Evolutionary conservation across 2,888 invertebrate species (phyloP).

Genomic region (Drosophila algonquin): DNA sequence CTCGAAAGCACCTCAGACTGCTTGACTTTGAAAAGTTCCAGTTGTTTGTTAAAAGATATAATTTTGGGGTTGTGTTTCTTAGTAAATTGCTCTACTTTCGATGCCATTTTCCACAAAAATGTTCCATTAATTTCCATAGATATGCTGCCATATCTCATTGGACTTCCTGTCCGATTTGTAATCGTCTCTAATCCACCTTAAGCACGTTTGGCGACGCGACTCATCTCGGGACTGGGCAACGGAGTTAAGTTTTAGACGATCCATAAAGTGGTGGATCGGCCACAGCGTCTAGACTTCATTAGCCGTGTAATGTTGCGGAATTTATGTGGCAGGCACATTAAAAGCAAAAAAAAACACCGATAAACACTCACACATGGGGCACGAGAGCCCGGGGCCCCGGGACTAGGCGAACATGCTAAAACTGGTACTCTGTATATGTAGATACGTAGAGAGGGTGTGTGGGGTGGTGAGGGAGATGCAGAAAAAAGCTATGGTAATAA

Average conservation of each 20-base stretch:
- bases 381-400: constrained; percentile 1
- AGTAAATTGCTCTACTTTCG: not conserved
- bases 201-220: constrained; percentile 13
- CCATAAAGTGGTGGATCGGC: constrained; percentile 31
- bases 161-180: not conserved
- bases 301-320: constrained; percentile 70
- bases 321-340: constrained; percentile 75
- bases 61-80: not conserved
- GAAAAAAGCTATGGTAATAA: constrained; percentile 9
- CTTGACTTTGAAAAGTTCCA: not conserved
- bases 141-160: not conserved
- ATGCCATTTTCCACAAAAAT: not conserved
- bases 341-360: constrained; percentile 52
- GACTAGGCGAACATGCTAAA: constrained; percentile 23
- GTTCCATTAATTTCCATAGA: not conserved
- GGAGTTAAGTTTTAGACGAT: constrained; percentile 25
- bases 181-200: constrained; percentile 21
- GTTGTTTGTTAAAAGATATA: not conserved
- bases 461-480: not conserved
- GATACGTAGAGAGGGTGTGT: not conserved
- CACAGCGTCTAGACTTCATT: constrained; percentile 70
- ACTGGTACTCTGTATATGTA: constrained; percentile 25
- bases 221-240: not conserved
- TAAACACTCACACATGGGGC: constrained; percentile 1
- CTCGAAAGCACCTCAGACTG: constrained; percentile 4